Base-by-base conservation (phyloP, 2,113 vertebrate species). In the Plotosus lineatus region DNA sequence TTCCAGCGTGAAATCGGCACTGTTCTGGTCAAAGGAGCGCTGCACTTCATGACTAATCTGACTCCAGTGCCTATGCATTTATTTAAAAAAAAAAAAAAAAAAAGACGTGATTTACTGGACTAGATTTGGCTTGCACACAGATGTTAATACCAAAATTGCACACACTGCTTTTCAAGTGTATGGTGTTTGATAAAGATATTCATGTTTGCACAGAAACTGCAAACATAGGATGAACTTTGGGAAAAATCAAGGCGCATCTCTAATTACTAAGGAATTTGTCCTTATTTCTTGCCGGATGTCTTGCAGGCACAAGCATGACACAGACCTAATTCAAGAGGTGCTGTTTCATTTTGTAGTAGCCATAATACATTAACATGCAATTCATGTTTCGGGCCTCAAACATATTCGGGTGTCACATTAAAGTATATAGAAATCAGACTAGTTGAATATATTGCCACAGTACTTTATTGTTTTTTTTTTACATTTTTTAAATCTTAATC, bases 1-100 rank as follows among this genome's bases (percentile, higher is more conserved):
- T 88, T 96, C 95, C 89, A 97, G 86, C 40, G 94, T 95, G 87
- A 96, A 96, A 8, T 93, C 93, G 17, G 88, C 74, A 6, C 92
- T 92, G 33, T 85, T 90, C 40, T 92, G 94, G 82, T 96, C 94
- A 86, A 96, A 94, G 0, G 89, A 82, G 40, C 88, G 82, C 58
- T 94, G 92, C 53, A 94, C 78, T 86, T 95, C 89, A 3, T 94
- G 89, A 17, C 90, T 92, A 82, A 97, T 92, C 88, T 96, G 92
- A 55, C 91, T 88, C 96, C 96, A 97, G 86, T 97, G 96, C 84
- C 96, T 97, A 76, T 9, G 77, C 50, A 55, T 40, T 75, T 6
- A 55, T 28, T 63, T n/a, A n/a, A 40, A 1, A 15, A 40, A 48
- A 50, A 42, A 68, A 23, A 26, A 7, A 28, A n/a, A 2, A 8